Conservation (phyloP, 2,888 invertebrate species). For the Tenthredo mesomela region DNA sequence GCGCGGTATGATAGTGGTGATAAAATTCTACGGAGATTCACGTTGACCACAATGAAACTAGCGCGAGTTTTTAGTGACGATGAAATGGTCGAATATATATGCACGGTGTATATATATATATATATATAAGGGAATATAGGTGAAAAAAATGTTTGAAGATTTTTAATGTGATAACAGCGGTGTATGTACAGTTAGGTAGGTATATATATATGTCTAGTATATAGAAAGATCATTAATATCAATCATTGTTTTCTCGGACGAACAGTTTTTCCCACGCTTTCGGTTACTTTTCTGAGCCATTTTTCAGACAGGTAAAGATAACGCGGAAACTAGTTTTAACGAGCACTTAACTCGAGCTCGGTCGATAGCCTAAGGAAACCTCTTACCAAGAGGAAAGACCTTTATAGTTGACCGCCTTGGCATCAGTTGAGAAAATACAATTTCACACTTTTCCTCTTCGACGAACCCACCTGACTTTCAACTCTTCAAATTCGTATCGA, state of each 20-base stretch:
- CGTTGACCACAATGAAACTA: background rate
- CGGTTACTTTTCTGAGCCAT: slow-evolving; percentile 49
- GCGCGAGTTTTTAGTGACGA: background rate
- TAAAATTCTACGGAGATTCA: background rate
- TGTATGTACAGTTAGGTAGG: background rate
- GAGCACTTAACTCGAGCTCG: slow-evolving; percentile 64
- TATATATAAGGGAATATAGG: background rate
- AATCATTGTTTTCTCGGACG: slow-evolving; percentile 17
- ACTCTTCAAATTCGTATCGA: background rate
- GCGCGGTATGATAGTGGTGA: background rate
- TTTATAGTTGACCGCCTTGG: slow-evolving; percentile 41
- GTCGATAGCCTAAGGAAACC: slow-evolving; percentile 57
- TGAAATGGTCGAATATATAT: background rate
- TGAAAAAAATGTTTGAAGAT: background rate
- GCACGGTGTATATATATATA: too few species aligned
- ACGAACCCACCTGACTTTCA: background rate
- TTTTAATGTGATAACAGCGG: background rate
- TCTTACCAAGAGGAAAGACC: slow-evolving; percentile 34
- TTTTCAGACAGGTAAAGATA: slow-evolving; percentile 61
- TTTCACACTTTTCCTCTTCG: slow-evolving; percentile 31
- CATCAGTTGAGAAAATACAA: slow-evolving; percentile 35
- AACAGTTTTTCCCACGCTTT: slow-evolving; percentile 39
- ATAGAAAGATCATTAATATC: slow-evolving; percentile 42
- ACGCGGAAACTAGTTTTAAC: slow-evolving; percentile 62
- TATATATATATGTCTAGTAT: background rate